phyloP scores from a whole-genome alignment of 2,797 vertebrate species.

The Pogoniulus pusillus region DNA sequence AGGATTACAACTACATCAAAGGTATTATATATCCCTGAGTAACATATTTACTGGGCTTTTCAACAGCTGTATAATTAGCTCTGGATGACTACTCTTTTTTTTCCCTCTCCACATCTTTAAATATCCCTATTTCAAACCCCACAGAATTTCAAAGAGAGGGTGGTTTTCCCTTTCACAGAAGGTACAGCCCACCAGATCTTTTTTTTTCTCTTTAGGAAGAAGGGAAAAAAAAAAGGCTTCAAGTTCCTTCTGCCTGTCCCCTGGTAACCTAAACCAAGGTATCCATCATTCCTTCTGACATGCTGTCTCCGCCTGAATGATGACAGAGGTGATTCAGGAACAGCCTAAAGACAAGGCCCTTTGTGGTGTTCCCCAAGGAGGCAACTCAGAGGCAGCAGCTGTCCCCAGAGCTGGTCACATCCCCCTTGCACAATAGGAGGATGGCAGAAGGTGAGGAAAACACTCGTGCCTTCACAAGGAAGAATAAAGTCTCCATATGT shows the following conservation, averaged over 20 bases:
- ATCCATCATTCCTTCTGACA: background rate
- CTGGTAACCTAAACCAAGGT: background rate
- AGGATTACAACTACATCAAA: conserved; percentile 76
- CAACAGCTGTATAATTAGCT: conserved; percentile 75
- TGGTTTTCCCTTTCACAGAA: background rate
- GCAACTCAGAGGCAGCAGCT: conserved; percentile 55
- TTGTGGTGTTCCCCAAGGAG: background rate
- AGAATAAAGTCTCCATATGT: conserved; percentile 79
- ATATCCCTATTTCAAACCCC: conserved; percentile 62
- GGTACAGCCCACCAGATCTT: background rate
- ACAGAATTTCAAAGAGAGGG: conserved; percentile 41
- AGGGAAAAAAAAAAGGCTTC: background rate
- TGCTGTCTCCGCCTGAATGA: background rate
- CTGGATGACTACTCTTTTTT: conserved; percentile 67
- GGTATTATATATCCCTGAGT: conserved; percentile 76
- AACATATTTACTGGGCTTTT: conserved; percentile 74
- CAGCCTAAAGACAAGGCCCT: background rate
- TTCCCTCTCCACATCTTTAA: conserved; percentile 64
- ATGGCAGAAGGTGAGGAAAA: conserved; percentile 71
- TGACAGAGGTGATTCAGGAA: background rate
- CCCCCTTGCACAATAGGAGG: conserved; percentile 1
- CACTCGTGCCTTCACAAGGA: conserved; percentile 75
- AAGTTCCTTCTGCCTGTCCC: background rate
- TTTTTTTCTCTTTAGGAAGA: background rate
- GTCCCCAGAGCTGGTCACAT: background rate